Base-by-base conservation (phyloP, 1,140 invertebrate species). In the Diabrotica virgifera region DNA sequence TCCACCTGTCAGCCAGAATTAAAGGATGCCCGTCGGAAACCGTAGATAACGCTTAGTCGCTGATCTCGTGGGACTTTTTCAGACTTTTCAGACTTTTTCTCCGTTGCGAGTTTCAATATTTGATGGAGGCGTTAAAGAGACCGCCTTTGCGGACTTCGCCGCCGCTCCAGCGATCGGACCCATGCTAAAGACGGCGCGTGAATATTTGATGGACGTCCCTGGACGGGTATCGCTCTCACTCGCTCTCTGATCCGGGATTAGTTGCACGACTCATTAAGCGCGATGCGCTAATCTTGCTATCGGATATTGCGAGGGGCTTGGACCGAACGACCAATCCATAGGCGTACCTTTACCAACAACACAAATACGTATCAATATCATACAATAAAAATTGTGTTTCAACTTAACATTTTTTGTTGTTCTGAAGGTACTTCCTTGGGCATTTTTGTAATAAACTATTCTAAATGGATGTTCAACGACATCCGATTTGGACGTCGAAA, bases 181-280 rank as follows among this genome's bases (percentile, higher is more conserved):
- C 40, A 46, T 62, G 63, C 67, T 68, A 69, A 72, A 69, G 70
- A 71, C 67, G 66, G 70, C 63, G 70, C 71, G 75, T 78, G 73
- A 78, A 78, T 78, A 77, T 77, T 78, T 78, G 72, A 78, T 46
- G 60, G 36, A 66, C 74, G 73, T 63, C 61, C 69, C 66, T 65
- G 69, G 63, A 67, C 65, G 67, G 67, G 73, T 72, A 75, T 76
- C 76, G 72, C 66, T 73, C 72, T 69, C 67, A 76, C 73, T 76
- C 76, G 72, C 66, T 73, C 73, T 70, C 67, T 77, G 74, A 77
- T 77, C 77, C 76, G 62, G 74, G 77, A 71, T 79, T 79, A 79
- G 70, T 75, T 78, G 74, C 74, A 79, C 77, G 77, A 76, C 77
- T 79, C 77, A 79, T 79, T 79, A 78, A 79, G 72, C 72, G 70